These are phyloP conservation scores for Tenebrio molitor DNA, from an alignment of 1,140 invertebrate species.

Conservation along the genomic window DNA sequence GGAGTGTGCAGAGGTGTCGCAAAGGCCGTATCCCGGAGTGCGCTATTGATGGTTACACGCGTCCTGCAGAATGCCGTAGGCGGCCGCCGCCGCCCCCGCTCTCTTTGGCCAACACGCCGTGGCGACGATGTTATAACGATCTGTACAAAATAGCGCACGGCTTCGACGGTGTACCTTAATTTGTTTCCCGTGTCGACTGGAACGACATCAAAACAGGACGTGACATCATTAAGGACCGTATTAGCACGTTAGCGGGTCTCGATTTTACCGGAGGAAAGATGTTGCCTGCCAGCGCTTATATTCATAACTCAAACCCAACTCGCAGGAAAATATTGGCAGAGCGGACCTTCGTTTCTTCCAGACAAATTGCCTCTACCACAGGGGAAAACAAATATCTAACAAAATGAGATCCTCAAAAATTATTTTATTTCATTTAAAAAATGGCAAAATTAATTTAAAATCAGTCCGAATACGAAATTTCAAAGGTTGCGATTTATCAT, in stretches of 20 bases:
- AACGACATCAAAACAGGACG: conserved; percentile 43
- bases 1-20: conserved; percentile 46
- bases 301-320: conserved; percentile 31
- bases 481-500: too few relatives aligned
- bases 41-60: conserved; percentile 56
- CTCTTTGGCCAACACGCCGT: conserved; percentile 28
- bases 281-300: neutral
- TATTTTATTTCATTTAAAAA: too few relatives aligned
- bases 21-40: conserved; percentile 46
- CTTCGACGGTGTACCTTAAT: conserved; percentile 37
- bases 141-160: conserved; percentile 43
- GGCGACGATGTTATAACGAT: conserved; percentile 36
- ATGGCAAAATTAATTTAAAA: too few relatives aligned
- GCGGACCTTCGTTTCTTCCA: too few relatives aligned
- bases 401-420: too few relatives aligned
- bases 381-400: too few relatives aligned
- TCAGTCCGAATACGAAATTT: too few relatives aligned
- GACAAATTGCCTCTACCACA: too few relatives aligned
- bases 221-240: conserved; percentile 42
- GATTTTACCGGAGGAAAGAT: conserved; percentile 11
- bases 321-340: neutral
- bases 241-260: conserved; percentile 29
- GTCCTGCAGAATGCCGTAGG: conserved; percentile 48
- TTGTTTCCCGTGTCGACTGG: conserved; percentile 39
- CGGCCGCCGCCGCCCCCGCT: conserved; percentile 45